A percentile compares a stretch with the other conserved stretches of the same genome.
phyloP scores from a whole-genome alignment of 2,797 vertebrate genomes.

The Ceryle rudis region DNA sequence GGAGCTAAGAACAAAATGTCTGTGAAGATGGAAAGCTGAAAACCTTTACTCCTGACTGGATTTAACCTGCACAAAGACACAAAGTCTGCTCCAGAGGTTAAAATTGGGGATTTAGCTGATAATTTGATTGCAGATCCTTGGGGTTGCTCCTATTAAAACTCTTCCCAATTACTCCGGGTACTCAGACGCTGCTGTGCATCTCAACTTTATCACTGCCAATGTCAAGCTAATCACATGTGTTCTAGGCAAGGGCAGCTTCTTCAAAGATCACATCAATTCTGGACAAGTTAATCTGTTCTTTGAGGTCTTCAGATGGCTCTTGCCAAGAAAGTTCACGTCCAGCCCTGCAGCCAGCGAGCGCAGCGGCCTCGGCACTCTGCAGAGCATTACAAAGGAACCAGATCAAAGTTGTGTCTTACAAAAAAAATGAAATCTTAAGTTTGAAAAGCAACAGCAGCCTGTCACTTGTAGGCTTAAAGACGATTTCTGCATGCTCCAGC shows the following conservation, averaged over 20 bases:
- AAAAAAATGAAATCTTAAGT: constrained; percentile 65
- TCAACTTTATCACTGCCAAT: constrained; percentile 43
- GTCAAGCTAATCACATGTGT: constrained; percentile 57
- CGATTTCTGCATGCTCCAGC: constrained; percentile 60
- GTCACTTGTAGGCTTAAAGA: constrained; percentile 69
- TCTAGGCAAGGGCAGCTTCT: constrained; percentile 62
- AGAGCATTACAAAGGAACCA: constrained; percentile 67
- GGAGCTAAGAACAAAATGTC: not conserved
- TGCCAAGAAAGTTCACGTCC: constrained; percentile 66
- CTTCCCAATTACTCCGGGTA: not conserved
- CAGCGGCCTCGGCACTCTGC: constrained; percentile 2
- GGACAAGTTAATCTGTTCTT: constrained; percentile 72
- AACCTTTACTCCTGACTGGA: not conserved
- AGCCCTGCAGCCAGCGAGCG: constrained; percentile 42
- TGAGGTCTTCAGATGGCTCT: constrained; percentile 70
- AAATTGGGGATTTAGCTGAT: constrained; percentile 17
- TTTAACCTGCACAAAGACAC: not conserved
- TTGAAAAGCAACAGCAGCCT: constrained; percentile 73
- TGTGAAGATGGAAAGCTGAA: constrained; percentile 1
- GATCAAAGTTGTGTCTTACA: constrained; percentile 66
- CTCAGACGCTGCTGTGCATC: not conserved
- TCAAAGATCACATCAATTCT: constrained; percentile 70
- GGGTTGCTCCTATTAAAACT: constrained; percentile 25
- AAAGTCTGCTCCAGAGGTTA: constrained; percentile 16
- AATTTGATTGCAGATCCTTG: constrained; percentile 26